phyloP scores from a whole-genome alignment of 2,113 vertebrate species.

The Fukomys damarensis region DNA sequence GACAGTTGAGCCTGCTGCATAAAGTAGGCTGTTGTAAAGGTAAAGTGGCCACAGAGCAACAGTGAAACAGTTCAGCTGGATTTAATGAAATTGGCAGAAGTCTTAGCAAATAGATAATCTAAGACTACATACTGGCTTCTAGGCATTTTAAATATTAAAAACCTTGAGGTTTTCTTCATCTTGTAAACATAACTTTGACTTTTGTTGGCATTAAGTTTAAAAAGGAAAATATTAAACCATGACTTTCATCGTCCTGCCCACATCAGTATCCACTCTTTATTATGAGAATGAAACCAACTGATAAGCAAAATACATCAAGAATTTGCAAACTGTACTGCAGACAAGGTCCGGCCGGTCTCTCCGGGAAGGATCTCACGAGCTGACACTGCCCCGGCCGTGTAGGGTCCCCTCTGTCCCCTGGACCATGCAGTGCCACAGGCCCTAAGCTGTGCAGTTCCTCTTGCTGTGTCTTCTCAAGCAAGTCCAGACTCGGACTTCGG shows the following conservation, averaged over 20 bases:
- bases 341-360: constrained; percentile 72
- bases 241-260: constrained; percentile 82
- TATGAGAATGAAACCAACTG: constrained; percentile 81
- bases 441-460: constrained; percentile 65
- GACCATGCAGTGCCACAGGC: constrained; percentile 11
- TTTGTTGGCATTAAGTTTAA: constrained; percentile 86
- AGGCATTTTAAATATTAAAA: constrained; percentile 82
- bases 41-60: constrained; percentile 63
- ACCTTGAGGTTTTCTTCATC: constrained; percentile 72
- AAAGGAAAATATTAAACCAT: constrained; percentile 87
- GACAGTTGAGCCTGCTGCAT: constrained; percentile 74
- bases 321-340: constrained; percentile 81
- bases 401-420: neutral
- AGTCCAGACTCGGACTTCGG: neutral
- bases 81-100: constrained; percentile 75
- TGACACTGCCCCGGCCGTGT: neutral
- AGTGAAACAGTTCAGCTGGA: constrained; percentile 66
- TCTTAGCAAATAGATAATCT: constrained; percentile 57
- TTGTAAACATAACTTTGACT: constrained; percentile 85
- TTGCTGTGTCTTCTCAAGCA: constrained; percentile 49
- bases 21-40: constrained; percentile 58
- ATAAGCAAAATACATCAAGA: constrained; percentile 83
- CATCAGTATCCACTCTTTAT: constrained; percentile 83
- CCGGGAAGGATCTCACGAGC: constrained; percentile 1
- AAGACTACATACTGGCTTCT: constrained; percentile 75